Evolutionary conservation across 37 sponge, comb jelly and placozoan genomes (phyloP).

Genomic region (Lycopodina hypogea): DNA sequence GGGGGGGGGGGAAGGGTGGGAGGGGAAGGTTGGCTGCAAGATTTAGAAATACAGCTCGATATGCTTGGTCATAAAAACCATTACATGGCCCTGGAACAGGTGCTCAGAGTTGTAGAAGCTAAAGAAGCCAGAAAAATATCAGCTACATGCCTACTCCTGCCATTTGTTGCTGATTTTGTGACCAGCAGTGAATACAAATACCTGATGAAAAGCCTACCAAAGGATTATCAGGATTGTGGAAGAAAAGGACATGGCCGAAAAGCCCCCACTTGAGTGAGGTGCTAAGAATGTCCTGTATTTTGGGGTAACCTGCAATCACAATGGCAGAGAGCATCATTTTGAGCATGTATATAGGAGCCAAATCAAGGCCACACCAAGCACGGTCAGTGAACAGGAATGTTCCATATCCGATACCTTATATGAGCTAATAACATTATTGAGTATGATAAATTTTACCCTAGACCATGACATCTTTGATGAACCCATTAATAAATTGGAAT

Average conservation of each 20-base stretch:
- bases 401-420: neutral
- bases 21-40: too few relatives aligned
- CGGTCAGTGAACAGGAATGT: too few relatives aligned
- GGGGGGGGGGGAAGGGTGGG: too few relatives aligned
- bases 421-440: neutral
- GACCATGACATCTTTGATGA: constrained; percentile 21
- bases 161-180: constrained; percentile 23
- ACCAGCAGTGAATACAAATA: constrained; percentile 8
- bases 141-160: constrained; percentile 28
- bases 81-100: constrained; percentile 36
- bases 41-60: constrained; percentile 33
- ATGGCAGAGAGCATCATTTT: constrained; percentile 24
- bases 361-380: neutral
- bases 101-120: constrained; percentile 28
- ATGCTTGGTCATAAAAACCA: constrained; percentile 40
- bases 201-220: constrained; percentile 5
- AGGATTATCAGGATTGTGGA: constrained; percentile 28
- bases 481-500: too few relatives aligned
- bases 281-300: constrained; percentile 39
- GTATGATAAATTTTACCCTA: neutral
- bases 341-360: constrained; percentile 24
- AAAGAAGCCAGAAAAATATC: constrained; percentile 36
- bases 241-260: constrained; percentile 28
- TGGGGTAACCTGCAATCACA: constrained; percentile 19
- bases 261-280: constrained; percentile 30